Evolutionary conservation across 2,888 invertebrate species (phyloP).

Genomic region (Synanthedon tipuliformis): DNA sequence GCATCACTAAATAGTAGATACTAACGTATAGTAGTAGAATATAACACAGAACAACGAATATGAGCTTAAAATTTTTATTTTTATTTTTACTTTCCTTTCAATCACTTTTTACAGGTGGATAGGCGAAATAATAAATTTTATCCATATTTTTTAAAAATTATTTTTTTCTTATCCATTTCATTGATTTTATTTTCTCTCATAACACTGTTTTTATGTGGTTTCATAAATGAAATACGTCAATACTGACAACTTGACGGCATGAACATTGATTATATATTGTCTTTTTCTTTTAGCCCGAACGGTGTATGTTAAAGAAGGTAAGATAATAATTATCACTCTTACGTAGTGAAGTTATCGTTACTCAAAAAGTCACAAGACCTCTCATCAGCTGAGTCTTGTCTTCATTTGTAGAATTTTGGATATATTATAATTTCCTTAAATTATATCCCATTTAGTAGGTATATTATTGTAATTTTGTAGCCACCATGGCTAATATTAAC

Average conservation of each 20-base stretch:
- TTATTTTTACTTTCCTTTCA: too few relatives aligned
- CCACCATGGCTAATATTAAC: conserved; percentile 67
- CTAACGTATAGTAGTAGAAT: too few relatives aligned
- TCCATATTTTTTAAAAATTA: too few relatives aligned
- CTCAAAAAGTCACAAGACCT: conserved; percentile 63
- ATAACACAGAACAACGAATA: too few relatives aligned
- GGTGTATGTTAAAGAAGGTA: conserved; percentile 56
- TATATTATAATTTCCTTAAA: conserved; percentile 20
- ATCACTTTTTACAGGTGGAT: too few relatives aligned
- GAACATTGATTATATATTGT: conserved; percentile 15
- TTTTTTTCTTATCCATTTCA: too few relatives aligned
- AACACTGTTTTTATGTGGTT: too few relatives aligned
- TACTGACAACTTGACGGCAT: conserved; percentile 27
- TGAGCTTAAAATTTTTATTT: too few relatives aligned
- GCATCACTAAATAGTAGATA: too few relatives aligned
- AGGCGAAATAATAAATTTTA: too few relatives aligned
- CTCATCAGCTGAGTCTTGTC: conserved; percentile 59
- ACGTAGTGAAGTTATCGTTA: conserved; percentile 37
- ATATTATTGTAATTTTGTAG: conserved; percentile 21
- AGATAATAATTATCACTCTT: conserved; percentile 26
- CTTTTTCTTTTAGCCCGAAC: conserved; percentile 40
- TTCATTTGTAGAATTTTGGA: conserved; percentile 26
- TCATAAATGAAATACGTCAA: conserved; percentile 17
- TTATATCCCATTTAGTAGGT: conserved; percentile 18
- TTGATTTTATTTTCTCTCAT: too few relatives aligned